Evolutionary conservation across 2,797 vertebrate species (phyloP), one percentile per base, ranked within the genome.

Genomic region (Yasuhikotakia modesta): DNA sequence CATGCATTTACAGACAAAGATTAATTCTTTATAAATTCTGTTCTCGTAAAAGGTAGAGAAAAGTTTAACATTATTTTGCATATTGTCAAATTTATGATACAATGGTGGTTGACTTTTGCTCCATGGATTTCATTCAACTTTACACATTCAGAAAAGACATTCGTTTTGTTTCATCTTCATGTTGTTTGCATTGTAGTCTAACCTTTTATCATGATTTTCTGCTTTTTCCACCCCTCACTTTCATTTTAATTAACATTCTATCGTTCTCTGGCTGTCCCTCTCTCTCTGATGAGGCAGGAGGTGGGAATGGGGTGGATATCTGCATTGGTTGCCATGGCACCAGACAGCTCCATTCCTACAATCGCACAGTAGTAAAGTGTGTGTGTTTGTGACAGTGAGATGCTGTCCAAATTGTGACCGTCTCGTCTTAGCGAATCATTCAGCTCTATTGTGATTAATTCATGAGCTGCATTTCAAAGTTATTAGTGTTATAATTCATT

Each of bases 271-370:
- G 77, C 80, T 85, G 6, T 39, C 35, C 35, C 39, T 43, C 89
- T 90, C 87, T 69, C 65, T 76, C 86, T 90, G 86, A 92, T 52
- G 66, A 74, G 74, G 86, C 82, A 75, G 79, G 93, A 92, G 95
- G 92, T 93, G 92, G 95, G 87, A 84, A 78, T 80, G 92, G 95
- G 93, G 93, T 93, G 95, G 94, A 94, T 95, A 96, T 94, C 94
- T 89, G 91, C 93, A 91, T 90, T 93, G 92, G 96, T 95, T 96
- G 94, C 96, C 95, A 96, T 96, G 94, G 92, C 93, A 96, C 94
- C 96, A 97, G 96, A 97, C 94, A 89, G 90, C 87, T 93, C 91
- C 87, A 88, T 93, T 91, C 95, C 94, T 95, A 93, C 94, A 94
- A 93, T 94, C 93, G 90, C 93, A 93, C 90, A 91, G 90, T 89